Percentiles rank a stretch among this genome's conserved stretches.
phyloP scores from a whole-genome alignment of 2,888 invertebrate species.

The Orgyia antiqua region DNA sequence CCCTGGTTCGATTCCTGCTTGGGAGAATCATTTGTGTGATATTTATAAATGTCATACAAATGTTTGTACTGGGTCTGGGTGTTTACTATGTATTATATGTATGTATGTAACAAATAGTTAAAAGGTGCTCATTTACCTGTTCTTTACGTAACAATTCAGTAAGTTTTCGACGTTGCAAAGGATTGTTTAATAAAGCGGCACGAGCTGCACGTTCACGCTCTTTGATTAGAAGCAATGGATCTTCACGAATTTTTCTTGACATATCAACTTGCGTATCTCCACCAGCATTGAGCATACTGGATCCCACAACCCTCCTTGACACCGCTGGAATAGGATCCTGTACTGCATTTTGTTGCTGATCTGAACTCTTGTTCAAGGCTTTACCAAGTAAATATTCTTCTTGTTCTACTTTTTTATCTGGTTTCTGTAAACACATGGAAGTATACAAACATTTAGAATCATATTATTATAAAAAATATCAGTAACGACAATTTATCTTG shows the following conservation, averaged over 20 bases:
- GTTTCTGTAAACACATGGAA: conserved; percentile 56
- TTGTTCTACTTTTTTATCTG: conserved; percentile 81
- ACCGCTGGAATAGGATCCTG: conserved; percentile 86
- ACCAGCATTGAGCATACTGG: conserved; percentile 62
- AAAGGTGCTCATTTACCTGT: conserved; percentile 39
- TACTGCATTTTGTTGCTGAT: conserved; percentile 78
- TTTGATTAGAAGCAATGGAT: conserved; percentile 93
- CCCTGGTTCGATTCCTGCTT: too few species aligned
- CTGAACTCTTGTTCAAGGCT: conserved; percentile 88
- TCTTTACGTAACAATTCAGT: conserved; percentile 85
- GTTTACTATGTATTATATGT: too few species aligned
- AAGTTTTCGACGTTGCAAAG: conserved; percentile 91
- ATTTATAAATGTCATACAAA: too few species aligned
- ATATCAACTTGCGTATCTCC: conserved; percentile 88
- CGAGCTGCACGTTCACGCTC: conserved; percentile 93
- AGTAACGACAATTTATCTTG: too few species aligned
- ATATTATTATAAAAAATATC: too few species aligned
- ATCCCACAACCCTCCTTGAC: conserved; percentile 60
- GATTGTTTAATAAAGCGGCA: conserved; percentile 92
- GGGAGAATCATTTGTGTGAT: too few species aligned
- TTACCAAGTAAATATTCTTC: conserved; percentile 94
- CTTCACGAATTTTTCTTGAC: conserved; percentile 93
- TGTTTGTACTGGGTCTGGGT: too few species aligned
- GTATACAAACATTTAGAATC: not conserved
- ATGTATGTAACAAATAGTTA: too few species aligned